A percentile compares a stretch with the other conserved stretches of the same genome.
phyloP scores from a whole-genome alignment of 1,140 invertebrate genomes.

The Macrocentrus cingulum region DNA sequence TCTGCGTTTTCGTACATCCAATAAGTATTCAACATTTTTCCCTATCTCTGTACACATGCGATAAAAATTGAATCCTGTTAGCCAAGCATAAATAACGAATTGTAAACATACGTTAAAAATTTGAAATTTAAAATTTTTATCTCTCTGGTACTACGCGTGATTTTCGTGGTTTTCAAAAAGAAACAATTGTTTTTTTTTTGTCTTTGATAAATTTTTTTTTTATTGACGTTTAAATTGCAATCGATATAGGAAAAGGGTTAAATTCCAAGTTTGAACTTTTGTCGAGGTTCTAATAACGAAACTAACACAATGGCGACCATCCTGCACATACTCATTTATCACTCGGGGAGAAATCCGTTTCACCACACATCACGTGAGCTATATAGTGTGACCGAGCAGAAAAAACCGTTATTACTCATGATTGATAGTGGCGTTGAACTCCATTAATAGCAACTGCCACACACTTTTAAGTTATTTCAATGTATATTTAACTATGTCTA shows the following conservation, averaged over 20 bases:
- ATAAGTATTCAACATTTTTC: too few species aligned
- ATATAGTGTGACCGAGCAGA: constrained; percentile 10
- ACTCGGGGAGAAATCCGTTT: constrained; percentile 29
- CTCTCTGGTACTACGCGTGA: too few species aligned
- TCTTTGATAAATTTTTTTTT: too few species aligned
- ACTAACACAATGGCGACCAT: constrained; percentile 12
- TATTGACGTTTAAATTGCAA: too few species aligned
- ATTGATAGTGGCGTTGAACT: constrained; percentile 35
- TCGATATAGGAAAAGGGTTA: too few species aligned
- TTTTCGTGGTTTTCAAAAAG: too few species aligned
- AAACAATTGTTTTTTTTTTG: too few species aligned
- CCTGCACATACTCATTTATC: constrained; percentile 26
- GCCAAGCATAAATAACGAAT: too few species aligned
- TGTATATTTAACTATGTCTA: neutral
- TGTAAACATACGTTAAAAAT: too few species aligned
- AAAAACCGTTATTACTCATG: constrained; percentile 26
- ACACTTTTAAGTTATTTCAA: constrained; percentile 27
- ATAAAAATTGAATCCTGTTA: neutral
- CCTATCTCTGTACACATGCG: neutral
- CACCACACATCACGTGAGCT: constrained; percentile 25
- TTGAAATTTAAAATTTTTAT: too few species aligned
- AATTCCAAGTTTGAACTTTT: neutral
- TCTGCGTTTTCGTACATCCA: too few species aligned
- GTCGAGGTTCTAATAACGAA: constrained; percentile 22
- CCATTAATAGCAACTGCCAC: constrained; percentile 27